Base-by-base conservation (phyloP, 64 coral and sea anemone species). In the Stichodactyla mertensii region DNA sequence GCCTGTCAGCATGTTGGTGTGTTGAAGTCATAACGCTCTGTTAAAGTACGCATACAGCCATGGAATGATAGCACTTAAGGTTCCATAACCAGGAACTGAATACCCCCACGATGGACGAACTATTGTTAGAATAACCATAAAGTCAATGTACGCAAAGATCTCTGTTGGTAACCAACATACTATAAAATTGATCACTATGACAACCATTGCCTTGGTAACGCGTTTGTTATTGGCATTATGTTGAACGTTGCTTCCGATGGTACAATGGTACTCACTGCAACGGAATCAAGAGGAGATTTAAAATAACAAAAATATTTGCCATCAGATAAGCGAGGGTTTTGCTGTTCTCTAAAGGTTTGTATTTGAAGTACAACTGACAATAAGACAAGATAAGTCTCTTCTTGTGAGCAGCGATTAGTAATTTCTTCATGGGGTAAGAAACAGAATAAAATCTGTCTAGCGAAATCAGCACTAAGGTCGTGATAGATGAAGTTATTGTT, bases 181-280 rank as follows among this genome's bases (percentile, higher is more conserved):
- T 20, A 28, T 71, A 6, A 71, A 71, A 28, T 71, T 71, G 16
- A 22, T 71, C 8, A 71, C 69, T 71, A 71, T 71, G 24, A 22
- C 69, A 71, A 71, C 69, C 69, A 71, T 71, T 71, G 69, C 69
- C 24, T 8, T 71, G 69, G 69, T 71, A 71, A 71, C 69, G 9
- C 69, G 69, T 28, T 71, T 71, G 24, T 71, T 71, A 3, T 26
- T 1, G 11, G 69, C 69, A 20, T 24, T 22, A 13, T 71, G 10
- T 71, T 71, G 69, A 8, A 28, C 9, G 69, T 28, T 71, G 24
- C 24, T 71, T 26, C 69, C 69, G n/a, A 71, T 71, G 24, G 28
- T 0, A 71, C 69, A 11, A 71, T 71, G 12, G 69, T 71, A 12
- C 69, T 71, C 0, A 71, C 5, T 8, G 69, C n/a, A 10, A 71